Base-by-base conservation (phyloP, 2,797 vertebrate genomes). In the Salarias fasciatus region DNA sequence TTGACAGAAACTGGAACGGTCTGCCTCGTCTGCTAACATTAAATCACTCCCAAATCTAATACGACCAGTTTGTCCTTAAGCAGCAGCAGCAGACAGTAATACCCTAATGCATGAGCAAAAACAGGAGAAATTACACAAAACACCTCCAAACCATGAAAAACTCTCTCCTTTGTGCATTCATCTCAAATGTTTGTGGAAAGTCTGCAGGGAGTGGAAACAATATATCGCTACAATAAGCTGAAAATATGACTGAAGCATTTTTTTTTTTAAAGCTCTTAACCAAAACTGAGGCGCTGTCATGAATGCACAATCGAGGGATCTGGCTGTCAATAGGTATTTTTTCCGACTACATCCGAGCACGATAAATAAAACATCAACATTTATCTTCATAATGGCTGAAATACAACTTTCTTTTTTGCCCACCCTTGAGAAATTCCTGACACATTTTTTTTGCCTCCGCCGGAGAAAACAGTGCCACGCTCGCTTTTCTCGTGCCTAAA, bases 41-140 rank as follows among this genome's bases (percentile, higher is more conserved):
- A 24, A 3, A 24, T 24, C 18, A 24, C 18, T 24, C 18, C 18
- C 18, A 24, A 24, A 24, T 24, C 18, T 24, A 24, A 24, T 24
- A 24, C 18, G 18, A 18, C 3, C 18, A 11, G 33, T 40, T 35
- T 56, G 61, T 51, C 60, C 55, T 69, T 11, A 53, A 64, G 29
- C 31, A 30, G 63, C 44, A 45, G 54, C 61, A 47, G 63, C 45
- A 24, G 18, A 24, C 56, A 44, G 65, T 45, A 66, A 69, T 60
- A 35, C 18, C n/a, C 46, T 65, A 53, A 69, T 62, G 58, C 44
- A 31, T 31, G 58, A 48, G 54, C 11, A 24, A 65, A 53, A 72
- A 45, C 30, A 42, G 45, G 13, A 69, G 51, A 35, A 40, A n/a
- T 28, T 67, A 40, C 30, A 41, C 54, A 33, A 59, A 53, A 47